A percentile compares a stretch with the other conserved stretches of the same genome.
phyloP scores from a whole-genome alignment of 2,888 invertebrate genomes.

The Polydrusus tereticollis region DNA sequence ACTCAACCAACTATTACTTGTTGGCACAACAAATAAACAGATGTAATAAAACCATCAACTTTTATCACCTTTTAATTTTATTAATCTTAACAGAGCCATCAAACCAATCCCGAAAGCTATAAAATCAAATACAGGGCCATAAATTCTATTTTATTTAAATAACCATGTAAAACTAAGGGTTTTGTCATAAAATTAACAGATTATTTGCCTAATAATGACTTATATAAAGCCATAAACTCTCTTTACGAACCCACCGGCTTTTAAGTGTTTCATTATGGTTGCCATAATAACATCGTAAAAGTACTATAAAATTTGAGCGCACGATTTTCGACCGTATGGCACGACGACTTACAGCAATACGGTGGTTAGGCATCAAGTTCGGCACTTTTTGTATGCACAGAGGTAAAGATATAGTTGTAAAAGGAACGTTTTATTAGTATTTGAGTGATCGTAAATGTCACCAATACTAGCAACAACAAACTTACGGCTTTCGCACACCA shows the following conservation, averaged over 20 bases:
- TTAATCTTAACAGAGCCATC: constrained; percentile 10
- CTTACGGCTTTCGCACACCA: constrained; percentile 62
- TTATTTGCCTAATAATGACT: constrained; percentile 57
- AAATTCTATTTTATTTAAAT: constrained; percentile 38
- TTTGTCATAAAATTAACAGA: constrained; percentile 54
- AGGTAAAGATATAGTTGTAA: constrained; percentile 67
- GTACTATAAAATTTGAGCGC: constrained; percentile 63
- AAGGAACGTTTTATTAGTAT: constrained; percentile 71
- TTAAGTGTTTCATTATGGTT: constrained; percentile 64
- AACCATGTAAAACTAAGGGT: constrained; percentile 44
- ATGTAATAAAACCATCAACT: constrained; percentile 13
- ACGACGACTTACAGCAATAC: constrained; percentile 17
- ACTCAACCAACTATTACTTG: background rate
- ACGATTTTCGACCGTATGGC: constrained; percentile 60
- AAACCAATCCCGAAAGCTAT: constrained; percentile 4
- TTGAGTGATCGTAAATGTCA: constrained; percentile 74
- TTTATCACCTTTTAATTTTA: constrained; percentile 22
- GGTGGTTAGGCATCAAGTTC: constrained; percentile 40
- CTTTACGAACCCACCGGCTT: constrained; percentile 55
- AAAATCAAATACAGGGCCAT: constrained; percentile 24
- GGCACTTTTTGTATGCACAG: constrained; percentile 58
- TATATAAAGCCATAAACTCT: constrained; percentile 57
- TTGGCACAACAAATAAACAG: background rate
- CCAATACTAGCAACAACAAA: constrained; percentile 58
- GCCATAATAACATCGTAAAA: constrained; percentile 66